Conservation (phyloP, 2,113 vertebrate genomes). For the Dendropsophus ebraccatus region DNA sequence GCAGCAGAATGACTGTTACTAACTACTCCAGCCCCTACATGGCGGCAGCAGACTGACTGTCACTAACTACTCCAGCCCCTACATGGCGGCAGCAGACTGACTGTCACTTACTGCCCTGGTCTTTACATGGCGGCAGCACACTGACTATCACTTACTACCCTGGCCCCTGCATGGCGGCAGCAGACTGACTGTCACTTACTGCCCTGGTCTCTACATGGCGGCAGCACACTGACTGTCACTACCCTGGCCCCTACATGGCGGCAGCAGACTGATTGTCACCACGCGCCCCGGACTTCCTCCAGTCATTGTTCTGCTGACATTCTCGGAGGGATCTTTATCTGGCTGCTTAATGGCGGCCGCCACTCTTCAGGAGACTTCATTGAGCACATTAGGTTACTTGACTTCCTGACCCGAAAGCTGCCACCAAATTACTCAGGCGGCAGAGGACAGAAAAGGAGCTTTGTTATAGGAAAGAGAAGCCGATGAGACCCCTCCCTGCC, state of each 20-base stretch:
- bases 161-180: no score
- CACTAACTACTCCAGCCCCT: no score
- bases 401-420: constrained; percentile 71
- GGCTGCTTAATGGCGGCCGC: neutral
- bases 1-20: neutral
- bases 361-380: constrained; percentile 47
- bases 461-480: constrained; percentile 60
- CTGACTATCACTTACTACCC: neutral
- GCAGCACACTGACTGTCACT: neutral
- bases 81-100: no score
- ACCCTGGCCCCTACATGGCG: neutral
- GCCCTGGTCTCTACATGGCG: no score
- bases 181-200: no score
- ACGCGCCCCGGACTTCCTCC: constrained; percentile 19
- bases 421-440: constrained; percentile 76
- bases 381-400: constrained; percentile 67
- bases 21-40: neutral
- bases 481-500: neutral
- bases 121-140: no score
- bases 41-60: constrained; percentile 42
- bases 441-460: constrained; percentile 61
- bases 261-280: constrained; percentile 39
- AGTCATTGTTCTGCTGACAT: constrained; percentile 15
- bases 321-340: constrained; percentile 40
- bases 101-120: no score